These are phyloP conservation scores for Leuctra nigra DNA, from an alignment of 2,888 invertebrate genomes.

Conservation along the genomic window DNA sequence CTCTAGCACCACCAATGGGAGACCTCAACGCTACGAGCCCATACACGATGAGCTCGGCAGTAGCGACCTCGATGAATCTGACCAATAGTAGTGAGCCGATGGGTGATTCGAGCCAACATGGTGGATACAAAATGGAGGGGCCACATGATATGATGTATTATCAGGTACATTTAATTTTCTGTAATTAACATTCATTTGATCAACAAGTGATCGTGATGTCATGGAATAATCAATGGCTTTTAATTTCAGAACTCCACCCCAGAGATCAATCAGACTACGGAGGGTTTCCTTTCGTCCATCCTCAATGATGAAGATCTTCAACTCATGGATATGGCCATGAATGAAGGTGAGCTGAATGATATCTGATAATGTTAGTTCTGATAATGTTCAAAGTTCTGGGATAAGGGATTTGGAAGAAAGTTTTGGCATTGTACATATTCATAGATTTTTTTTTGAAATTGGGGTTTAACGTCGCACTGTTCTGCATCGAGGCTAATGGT, in stretches of 20 bases:
- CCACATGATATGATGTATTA: constrained; percentile 73
- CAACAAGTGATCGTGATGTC: neutral
- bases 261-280: constrained; percentile 65
- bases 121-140: constrained; percentile 62
- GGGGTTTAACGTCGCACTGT: no score
- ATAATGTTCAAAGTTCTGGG: no score
- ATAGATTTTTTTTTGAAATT: no score
- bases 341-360: constrained; percentile 71
- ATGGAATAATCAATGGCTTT: neutral
- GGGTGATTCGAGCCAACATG: constrained; percentile 46
- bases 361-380: no score
- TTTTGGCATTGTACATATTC: no score
- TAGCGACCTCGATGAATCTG: constrained; percentile 71
- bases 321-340: constrained; percentile 88
- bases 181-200: neutral
- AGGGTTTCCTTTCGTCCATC: constrained; percentile 81
- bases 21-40: constrained; percentile 52
- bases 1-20: constrained; percentile 53
- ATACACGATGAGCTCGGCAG: constrained; percentile 54
- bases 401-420: no score
- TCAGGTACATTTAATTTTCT: constrained; percentile 49
- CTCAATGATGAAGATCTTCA: constrained; percentile 84
- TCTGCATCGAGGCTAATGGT: no score
- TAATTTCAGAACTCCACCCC: constrained; percentile 50
- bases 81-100: constrained; percentile 67